Conservation (phyloP, 2,113 vertebrate genomes). For the Cryptotis parvus region DNA sequence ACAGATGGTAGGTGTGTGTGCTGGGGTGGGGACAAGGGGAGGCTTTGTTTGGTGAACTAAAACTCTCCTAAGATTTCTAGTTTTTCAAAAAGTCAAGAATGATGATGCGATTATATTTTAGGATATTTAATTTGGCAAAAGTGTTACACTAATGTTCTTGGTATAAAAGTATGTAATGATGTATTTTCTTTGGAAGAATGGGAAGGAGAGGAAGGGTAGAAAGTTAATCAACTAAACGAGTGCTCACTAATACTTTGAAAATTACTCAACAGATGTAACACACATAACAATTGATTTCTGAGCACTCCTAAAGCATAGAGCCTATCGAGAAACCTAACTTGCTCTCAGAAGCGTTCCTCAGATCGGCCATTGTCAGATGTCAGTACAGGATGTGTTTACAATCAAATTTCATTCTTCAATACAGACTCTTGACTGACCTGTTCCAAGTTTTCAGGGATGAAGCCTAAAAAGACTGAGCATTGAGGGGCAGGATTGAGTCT, state of each 20-base stretch:
- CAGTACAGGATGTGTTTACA: not conserved
- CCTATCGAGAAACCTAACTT: not conserved
- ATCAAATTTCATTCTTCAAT: not conserved
- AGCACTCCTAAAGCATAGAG: not conserved
- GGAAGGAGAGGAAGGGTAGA: not conserved
- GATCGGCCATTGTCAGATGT: not conserved
- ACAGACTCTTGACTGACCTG: not conserved
- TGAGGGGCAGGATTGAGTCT: not conserved
- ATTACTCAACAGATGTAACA: not conserved
- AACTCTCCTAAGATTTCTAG: not conserved
- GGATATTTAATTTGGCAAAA: slow-evolving; percentile 53
- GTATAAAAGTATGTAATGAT: not conserved
- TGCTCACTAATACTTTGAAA: not conserved
- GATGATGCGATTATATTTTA: not conserved
- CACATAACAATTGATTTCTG: not conserved
- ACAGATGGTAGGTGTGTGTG: not conserved
- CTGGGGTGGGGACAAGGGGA: not conserved
- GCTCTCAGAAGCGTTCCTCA: not conserved
- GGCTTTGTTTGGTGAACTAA: not conserved
- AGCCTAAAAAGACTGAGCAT: not conserved
- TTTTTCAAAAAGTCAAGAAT: slow-evolving; percentile 21
- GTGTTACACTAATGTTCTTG: slow-evolving; percentile 1
- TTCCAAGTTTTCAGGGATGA: slow-evolving; percentile 10
- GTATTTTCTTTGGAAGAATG: slow-evolving; percentile 40
- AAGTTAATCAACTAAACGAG: not conserved